Conservation (phyloP, 2,888 invertebrate genomes). For the Trachelus stipa region DNA sequence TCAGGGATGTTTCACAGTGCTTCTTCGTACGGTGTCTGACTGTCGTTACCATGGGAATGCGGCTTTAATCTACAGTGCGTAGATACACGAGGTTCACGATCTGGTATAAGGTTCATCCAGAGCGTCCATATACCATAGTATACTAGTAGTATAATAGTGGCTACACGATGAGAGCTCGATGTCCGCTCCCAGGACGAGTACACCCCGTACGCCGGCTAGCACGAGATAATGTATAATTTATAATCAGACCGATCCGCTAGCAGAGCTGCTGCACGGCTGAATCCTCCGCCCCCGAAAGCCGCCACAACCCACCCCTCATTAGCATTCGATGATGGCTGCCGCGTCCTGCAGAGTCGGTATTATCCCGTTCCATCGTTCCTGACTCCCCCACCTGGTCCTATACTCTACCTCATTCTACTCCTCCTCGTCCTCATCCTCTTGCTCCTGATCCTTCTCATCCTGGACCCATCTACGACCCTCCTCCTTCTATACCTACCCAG, state of each 20-base stretch:
- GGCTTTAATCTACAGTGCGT: constrained; percentile 36
- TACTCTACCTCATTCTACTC: constrained; percentile 29
- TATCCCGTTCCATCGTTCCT: constrained; percentile 50
- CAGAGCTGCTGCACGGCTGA: constrained; percentile 45
- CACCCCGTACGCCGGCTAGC: constrained; percentile 32
- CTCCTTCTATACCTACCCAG: constrained; percentile 20
- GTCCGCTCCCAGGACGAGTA: background rate
- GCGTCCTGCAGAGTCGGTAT: constrained; percentile 62
- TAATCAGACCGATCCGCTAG: constrained; percentile 63
- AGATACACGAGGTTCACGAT: constrained; percentile 36
- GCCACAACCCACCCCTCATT: constrained; percentile 61
- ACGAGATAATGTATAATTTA: constrained; percentile 63
- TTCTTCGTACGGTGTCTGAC: background rate
- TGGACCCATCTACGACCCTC: constrained; percentile 3
- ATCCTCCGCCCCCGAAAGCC: constrained; percentile 54
- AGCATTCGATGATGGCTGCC: constrained; percentile 67
- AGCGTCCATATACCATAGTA: background rate
- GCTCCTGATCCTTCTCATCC: constrained; percentile 10
- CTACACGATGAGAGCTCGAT: background rate
- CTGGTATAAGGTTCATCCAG: constrained; percentile 28
- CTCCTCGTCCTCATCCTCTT: constrained; percentile 17
- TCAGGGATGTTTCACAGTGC: background rate
- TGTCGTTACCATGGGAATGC: constrained; percentile 30
- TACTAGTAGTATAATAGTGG: background rate
- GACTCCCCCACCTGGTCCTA: constrained; percentile 48